Evolutionary conservation across 2,888 invertebrate genomes (phyloP).

Genomic region (Habrosyne pyritoides): DNA sequence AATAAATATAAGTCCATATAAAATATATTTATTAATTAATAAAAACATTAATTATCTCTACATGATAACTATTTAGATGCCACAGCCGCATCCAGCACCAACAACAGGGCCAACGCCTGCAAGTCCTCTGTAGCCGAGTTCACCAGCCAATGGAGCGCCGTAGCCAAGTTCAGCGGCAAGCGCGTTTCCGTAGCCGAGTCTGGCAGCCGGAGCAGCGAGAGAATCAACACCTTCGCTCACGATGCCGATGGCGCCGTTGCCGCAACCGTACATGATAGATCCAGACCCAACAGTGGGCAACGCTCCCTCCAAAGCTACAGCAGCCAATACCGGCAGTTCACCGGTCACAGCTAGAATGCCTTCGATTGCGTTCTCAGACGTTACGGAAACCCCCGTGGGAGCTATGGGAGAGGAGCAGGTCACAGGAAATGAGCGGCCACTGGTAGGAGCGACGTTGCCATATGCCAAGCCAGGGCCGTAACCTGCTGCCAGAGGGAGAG

Average conservation of each 20-base stretch:
- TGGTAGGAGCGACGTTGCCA: slow-evolving; percentile 10
- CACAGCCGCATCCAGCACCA: slow-evolving; percentile 10
- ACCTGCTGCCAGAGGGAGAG: too few species aligned
- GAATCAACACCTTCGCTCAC: background rate
- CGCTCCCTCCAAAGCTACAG: slow-evolving; percentile 44
- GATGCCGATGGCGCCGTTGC: slow-evolving; percentile 22
- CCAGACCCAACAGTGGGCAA: slow-evolving; percentile 45
- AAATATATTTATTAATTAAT: too few species aligned
- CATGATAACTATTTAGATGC: too few species aligned
- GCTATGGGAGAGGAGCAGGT: slow-evolving; percentile 42
- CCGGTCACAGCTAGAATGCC: slow-evolving; percentile 45
- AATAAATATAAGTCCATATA: too few species aligned
- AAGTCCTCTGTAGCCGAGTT: slow-evolving; percentile 3
- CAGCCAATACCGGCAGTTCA: slow-evolving; percentile 47
- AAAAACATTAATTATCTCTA: too few species aligned
- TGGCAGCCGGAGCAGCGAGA: slow-evolving; percentile 9
- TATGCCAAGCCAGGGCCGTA: background rate
- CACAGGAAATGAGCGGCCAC: slow-evolving; percentile 30
- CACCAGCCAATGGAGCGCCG: background rate
- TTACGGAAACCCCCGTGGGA: slow-evolving; percentile 42
- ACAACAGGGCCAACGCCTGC: slow-evolving; percentile 1
- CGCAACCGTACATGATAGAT: slow-evolving; percentile 38
- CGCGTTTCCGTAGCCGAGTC: slow-evolving; percentile 21
- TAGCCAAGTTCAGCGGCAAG: background rate
- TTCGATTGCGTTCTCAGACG: slow-evolving; percentile 47